phyloP scores from a whole-genome alignment of 2,113 vertebrate genomes.

The Lasiurus cinereus region DNA sequence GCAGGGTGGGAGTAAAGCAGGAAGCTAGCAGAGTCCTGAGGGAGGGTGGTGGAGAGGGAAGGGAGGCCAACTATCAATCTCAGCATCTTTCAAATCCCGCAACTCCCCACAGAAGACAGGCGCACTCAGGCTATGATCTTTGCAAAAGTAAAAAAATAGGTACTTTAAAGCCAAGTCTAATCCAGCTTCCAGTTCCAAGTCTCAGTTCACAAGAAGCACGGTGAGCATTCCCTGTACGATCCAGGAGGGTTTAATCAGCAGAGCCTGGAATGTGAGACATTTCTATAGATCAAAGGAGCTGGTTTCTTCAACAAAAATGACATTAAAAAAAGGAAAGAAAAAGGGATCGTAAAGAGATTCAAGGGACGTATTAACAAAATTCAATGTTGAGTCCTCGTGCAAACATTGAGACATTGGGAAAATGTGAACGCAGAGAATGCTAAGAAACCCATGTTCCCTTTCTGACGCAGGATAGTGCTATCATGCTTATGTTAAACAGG shows the following conservation, averaged over 20 bases:
- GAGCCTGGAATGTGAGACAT: not conserved
- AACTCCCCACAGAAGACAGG: no score
- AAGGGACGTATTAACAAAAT: not conserved
- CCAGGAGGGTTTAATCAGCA: not conserved
- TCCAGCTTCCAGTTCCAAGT: not conserved
- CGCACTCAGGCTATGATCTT: not conserved
- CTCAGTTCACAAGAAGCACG: not conserved
- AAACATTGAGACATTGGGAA: not conserved
- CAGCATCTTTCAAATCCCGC: not conserved
- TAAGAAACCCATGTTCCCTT: not conserved
- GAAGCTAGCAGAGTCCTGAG: not conserved
- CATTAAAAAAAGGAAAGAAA: not conserved
- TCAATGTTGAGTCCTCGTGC: not conserved
- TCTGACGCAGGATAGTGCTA: not conserved
- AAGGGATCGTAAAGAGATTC: not conserved
- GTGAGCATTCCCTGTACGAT: not conserved
- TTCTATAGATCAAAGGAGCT: not conserved
- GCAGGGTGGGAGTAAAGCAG: not conserved
- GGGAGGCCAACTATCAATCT: not conserved
- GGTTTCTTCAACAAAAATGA: conserved; percentile 5
- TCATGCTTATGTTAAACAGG: not conserved
- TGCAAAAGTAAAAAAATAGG: not conserved
- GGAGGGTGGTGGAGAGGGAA: no score
- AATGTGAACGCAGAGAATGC: not conserved
- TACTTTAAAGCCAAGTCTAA: not conserved